A percentile compares a stretch with the other conserved stretches of the same genome.
Evolutionary conservation across 2,797 vertebrate genomes (phyloP).

Genomic region (Anabacerthia variegaticeps): DNA sequence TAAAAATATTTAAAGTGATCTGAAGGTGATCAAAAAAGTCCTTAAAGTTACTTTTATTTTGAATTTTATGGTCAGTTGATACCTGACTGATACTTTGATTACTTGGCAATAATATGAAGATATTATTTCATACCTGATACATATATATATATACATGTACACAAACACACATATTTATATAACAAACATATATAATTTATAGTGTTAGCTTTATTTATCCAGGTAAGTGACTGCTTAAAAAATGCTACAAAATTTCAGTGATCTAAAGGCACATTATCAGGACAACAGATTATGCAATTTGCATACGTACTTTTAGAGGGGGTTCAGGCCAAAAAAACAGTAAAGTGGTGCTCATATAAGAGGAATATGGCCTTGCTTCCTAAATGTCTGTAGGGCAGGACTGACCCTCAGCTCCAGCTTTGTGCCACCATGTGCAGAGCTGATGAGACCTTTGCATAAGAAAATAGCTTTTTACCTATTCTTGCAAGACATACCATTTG

Average conservation of each 20-base stretch:
- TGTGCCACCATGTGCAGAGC: not conserved
- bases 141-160: too few species aligned
- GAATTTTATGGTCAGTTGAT: not conserved
- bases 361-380: not conserved
- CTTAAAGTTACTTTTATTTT: not conserved
- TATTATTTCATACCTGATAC: not conserved
- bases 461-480: not conserved
- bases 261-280: not conserved
- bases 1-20: not conserved
- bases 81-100: not conserved
- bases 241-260: not conserved
- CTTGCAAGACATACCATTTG: not conserved
- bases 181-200: not conserved
- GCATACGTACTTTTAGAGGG: not conserved
- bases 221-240: not conserved
- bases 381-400: not conserved
- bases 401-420: not conserved
- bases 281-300: not conserved
- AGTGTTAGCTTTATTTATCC: not conserved
- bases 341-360: not conserved
- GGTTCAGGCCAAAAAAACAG: not conserved
- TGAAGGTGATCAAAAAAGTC: not conserved
- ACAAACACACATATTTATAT: not conserved
- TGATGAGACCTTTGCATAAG: not conserved
- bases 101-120: not conserved